Base-by-base conservation (phyloP, 2,113 vertebrate species). In the Gobiocypris rarus region DNA sequence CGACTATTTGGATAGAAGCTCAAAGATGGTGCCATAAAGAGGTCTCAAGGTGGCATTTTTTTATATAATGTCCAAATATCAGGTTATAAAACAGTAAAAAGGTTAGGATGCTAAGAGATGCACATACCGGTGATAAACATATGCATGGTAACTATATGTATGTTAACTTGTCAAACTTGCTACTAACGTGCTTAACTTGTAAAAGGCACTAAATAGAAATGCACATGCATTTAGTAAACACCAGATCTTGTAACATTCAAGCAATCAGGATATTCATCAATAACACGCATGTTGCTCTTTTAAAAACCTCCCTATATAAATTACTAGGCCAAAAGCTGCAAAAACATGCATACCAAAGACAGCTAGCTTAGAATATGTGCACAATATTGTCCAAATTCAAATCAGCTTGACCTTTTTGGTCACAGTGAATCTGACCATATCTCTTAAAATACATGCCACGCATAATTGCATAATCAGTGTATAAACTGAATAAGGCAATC, bases 71-170 rank as follows among this genome's bases (percentile, higher is more conserved):
- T 24, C 15, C 11, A 43, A 43, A n/a, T 10, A 70, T 19, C 9
- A 69, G 19, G 17, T 70, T 34, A 70, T n/a, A 41, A 67, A 70
- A 70, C 34, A 70, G 9, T 70, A n/a, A 70, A 67, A 67, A 10
- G 17, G 2, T 67, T 34, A 67, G 31, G 17, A 67, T 31, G 26
- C 14, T 17, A 65, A 65, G 59, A 28, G 59, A 69, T 41, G 10
- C 9, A 59, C n/a, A 59, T 59, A 24, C 10, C 22, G 3, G 24
- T 59, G 10, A 59, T 17, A 54, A 13, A 48, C 4, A 14, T 19
- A 52, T 6, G 38, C 38, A 38, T 7, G 38, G 6, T 7, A 38
- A 38, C 38, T 38, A 4, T 15, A 17, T 50, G 5, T 1, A 6
- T 2, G 1, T 52, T 54, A 54, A 54, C 52, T 19, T 54, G 52